Evolutionary conservation across 2,797 vertebrate genomes (phyloP), one percentile per base, ranked within the genome.

Genomic region (Mus caroli): DNA sequence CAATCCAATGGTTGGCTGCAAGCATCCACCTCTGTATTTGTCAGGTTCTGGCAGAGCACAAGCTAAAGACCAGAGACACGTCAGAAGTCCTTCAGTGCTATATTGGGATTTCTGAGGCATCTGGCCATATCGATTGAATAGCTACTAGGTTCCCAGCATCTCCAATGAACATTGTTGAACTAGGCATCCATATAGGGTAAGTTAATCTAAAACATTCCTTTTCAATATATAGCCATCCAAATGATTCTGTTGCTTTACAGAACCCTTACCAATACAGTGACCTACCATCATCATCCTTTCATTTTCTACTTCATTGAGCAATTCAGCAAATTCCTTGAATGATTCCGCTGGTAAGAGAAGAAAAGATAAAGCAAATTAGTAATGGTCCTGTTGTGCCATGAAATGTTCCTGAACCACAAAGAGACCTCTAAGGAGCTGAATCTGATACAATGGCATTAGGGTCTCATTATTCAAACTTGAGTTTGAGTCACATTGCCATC

Each of bases 221-320:
- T 60, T 46, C 8, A 43, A 88, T 13, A 43, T 43, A 76, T 40
- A 88, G 8, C 58, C 37, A 60, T 40, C n/a, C 6, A 3, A 60
- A 46, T 22, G 17, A 14, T 89, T 76, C 87, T 89, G 40, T 62
- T 89, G 56, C 52, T 58, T 58, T 76, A 88, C 28, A 60, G 15
- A 88, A 88, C 54, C 71, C 54, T 76, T 58, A 31, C 54, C 40
- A 88, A 76, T 34, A 60, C 37, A 88, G n/a, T 73, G 67, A 91
- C 76, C 98, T 98, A 99, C 99, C 99, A 99, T 99, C 99, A 99
- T 99, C 98, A 99, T 99, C 98, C 99, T 99, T 98, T 99, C 99
- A 3, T 99, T 98, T 98, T 99, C 99, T 92, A 99, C 99, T 98
- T 99, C 99, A 1, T 99, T 99, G 86, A 99, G 98, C 86, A 99